A percentile compares a stretch with the other conserved stretches of the same genome.
phyloP scores from a whole-genome alignment of 2,797 vertebrate genomes.

The Trematomus bernacchii region DNA sequence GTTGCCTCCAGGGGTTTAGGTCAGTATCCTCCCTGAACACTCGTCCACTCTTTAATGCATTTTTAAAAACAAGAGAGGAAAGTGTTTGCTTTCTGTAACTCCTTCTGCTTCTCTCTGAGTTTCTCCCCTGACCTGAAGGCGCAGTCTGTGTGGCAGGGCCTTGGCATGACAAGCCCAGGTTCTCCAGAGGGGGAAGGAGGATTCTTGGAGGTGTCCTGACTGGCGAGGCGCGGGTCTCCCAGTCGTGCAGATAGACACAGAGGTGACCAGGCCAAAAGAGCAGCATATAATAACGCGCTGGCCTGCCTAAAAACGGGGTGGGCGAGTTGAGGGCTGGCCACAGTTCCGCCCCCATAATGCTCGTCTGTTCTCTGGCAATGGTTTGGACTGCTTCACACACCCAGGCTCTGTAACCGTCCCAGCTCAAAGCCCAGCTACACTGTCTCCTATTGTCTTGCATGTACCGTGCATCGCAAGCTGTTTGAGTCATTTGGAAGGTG shows the following conservation, averaged over 20 bases:
- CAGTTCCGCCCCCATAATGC: slow-evolving; percentile 80
- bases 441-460: slow-evolving; percentile 89
- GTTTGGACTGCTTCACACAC: slow-evolving; percentile 85
- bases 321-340: slow-evolving; percentile 83
- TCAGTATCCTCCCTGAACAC: slow-evolving; percentile 76
- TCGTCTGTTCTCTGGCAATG: slow-evolving; percentile 81
- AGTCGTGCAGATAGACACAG: slow-evolving; percentile 95
- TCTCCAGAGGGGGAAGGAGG: slow-evolving; percentile 97
- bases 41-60: slow-evolving; percentile 31
- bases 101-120: slow-evolving; percentile 96
- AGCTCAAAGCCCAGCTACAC: slow-evolving; percentile 75
- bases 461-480: slow-evolving; percentile 80
- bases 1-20: slow-evolving; percentile 99
- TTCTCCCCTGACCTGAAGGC: slow-evolving; percentile 96
- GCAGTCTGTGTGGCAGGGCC: slow-evolving; percentile 99
- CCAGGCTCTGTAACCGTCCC: slow-evolving; percentile 76
- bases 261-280: slow-evolving; percentile 91
- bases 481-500: slow-evolving; percentile 67
- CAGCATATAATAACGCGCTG: slow-evolving; percentile 88
- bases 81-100: slow-evolving; percentile 99
- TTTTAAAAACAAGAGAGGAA: slow-evolving; percentile 84
- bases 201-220: slow-evolving; percentile 97
- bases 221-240: slow-evolving; percentile 94
- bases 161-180: slow-evolving; percentile 99
- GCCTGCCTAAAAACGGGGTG: slow-evolving; percentile 93